These are phyloP conservation scores for Aethes cnicana DNA, from an alignment of 2,888 invertebrate species.

Conservation along the genomic window DNA sequence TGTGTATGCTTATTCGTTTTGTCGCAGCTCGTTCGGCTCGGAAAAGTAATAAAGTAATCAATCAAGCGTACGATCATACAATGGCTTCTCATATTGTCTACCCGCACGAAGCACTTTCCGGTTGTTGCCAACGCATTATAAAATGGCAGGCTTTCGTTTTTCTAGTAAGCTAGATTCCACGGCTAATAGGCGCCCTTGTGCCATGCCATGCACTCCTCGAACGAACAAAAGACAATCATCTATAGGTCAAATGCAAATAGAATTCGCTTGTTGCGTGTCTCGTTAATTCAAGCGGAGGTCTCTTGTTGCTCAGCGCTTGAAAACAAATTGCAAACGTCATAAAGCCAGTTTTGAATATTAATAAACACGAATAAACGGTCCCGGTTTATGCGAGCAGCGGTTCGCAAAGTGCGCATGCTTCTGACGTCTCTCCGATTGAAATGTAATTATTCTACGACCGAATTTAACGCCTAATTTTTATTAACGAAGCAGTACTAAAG, in stretches of 20 bases:
- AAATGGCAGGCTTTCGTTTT: conserved; percentile 28
- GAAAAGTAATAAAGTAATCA: conserved; percentile 30
- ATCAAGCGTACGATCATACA: conserved; percentile 24
- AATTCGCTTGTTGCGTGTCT: conserved; percentile 70
- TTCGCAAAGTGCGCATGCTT: conserved; percentile 53
- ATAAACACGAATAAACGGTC: conserved; percentile 67
- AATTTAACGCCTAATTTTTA: conserved; percentile 28
- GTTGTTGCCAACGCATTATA: conserved; percentile 25
- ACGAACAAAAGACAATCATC: conserved; percentile 56
- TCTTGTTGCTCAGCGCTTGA: conserved; percentile 58
- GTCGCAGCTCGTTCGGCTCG: conserved; percentile 5
- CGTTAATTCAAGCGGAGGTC: conserved; percentile 52
- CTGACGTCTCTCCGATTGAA: conserved; percentile 52
- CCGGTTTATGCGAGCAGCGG: conserved; percentile 52
- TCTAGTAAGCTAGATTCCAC: conserved; percentile 37
- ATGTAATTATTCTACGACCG: conserved; percentile 40
- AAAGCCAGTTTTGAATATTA: conserved; percentile 71
- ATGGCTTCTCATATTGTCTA: conserved; percentile 28
- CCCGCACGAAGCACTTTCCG: conserved; percentile 21
- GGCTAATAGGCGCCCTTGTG: conserved; percentile 34
- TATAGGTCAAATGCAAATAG: conserved; percentile 76
- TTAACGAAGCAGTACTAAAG: conserved; percentile 19
- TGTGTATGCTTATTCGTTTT: conserved; percentile 19
- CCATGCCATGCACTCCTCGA: conserved; percentile 27
- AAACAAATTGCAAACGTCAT: conserved; percentile 72